A percentile compares a stretch with the other conserved stretches of the same genome.
phyloP scores from a whole-genome alignment of 2,888 invertebrate species.

The Drosophila longiperda region DNA sequence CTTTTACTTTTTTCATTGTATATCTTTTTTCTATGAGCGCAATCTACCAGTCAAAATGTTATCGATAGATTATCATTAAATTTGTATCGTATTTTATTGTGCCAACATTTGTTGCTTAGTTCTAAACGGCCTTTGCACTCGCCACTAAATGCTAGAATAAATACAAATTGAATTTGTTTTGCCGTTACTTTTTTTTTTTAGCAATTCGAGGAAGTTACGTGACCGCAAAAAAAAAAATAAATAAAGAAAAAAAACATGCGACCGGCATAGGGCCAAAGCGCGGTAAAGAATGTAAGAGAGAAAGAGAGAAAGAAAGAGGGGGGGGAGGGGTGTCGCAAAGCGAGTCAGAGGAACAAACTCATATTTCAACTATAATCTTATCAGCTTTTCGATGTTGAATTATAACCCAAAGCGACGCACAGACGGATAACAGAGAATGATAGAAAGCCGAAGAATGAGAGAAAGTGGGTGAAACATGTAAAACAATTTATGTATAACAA shows the following conservation, averaged over 20 bases:
- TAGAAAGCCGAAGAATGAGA: not conserved
- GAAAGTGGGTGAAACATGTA: slow-evolving; percentile 28
- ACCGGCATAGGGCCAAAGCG: not conserved
- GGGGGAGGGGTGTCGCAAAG: not conserved
- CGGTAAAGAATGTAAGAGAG: too few relatives aligned
- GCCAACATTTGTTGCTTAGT: not conserved
- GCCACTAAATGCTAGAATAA: not conserved
- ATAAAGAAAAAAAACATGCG: slow-evolving; percentile 23
- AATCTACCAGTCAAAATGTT: not conserved
- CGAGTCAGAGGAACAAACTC: slow-evolving; percentile 44
- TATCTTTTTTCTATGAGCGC: not conserved
- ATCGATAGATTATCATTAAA: not conserved
- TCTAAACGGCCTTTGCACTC: slow-evolving; percentile 1
- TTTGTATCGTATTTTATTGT: not conserved
- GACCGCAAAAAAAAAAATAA: slow-evolving; percentile 51
- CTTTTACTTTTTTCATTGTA: not conserved
- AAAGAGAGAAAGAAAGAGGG: not conserved
- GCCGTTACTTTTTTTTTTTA: not conserved
- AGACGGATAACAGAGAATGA: slow-evolving; percentile 7
- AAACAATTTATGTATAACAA: slow-evolving; percentile 57
- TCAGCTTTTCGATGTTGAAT: slow-evolving; percentile 73
- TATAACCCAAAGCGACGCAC: slow-evolving; percentile 50
- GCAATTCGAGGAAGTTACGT: slow-evolving; percentile 54
- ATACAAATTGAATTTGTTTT: not conserved
- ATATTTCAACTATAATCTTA: slow-evolving; percentile 73